Evolutionary conservation across 2,888 invertebrate species (phyloP).

Genomic region (Dromius quadrimaculatus): DNA sequence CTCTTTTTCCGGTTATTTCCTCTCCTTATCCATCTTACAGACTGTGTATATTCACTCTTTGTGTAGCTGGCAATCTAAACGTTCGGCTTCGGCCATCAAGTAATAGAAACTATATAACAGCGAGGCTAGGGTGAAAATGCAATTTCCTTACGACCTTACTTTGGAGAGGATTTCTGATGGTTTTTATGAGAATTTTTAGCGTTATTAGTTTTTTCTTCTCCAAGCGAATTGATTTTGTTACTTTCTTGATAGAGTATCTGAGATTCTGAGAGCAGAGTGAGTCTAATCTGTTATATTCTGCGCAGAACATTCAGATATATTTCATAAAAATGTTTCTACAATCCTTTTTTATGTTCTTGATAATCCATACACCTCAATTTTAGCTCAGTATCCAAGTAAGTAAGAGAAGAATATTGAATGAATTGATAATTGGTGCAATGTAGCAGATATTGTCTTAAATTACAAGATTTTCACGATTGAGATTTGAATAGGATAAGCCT

Average conservation of each 20-base stretch:
- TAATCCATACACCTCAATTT: no score
- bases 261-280: no score
- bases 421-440: no score
- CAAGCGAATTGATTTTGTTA: constrained; percentile 46
- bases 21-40: background rate
- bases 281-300: background rate
- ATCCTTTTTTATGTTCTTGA: no score
- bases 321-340: no score
- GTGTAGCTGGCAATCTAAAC: constrained; percentile 50
- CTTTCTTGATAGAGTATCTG: constrained; percentile 47
- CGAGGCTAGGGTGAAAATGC: constrained; percentile 62
- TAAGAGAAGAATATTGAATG: no score
- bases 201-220: constrained; percentile 49
- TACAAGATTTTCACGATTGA: no score
- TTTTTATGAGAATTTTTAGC: constrained; percentile 54
- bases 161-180: constrained; percentile 59
- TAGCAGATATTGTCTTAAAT: no score
- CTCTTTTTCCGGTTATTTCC: constrained; percentile 9
- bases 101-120: constrained; percentile 63
- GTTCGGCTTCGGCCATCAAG: constrained; percentile 62
- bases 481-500: no score
- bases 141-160: constrained; percentile 61
- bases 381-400: no score
- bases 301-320: no score
- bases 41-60: constrained; percentile 22